Conservation (phyloP, 2,797 vertebrate species). For the Naso thynnoides region DNA sequence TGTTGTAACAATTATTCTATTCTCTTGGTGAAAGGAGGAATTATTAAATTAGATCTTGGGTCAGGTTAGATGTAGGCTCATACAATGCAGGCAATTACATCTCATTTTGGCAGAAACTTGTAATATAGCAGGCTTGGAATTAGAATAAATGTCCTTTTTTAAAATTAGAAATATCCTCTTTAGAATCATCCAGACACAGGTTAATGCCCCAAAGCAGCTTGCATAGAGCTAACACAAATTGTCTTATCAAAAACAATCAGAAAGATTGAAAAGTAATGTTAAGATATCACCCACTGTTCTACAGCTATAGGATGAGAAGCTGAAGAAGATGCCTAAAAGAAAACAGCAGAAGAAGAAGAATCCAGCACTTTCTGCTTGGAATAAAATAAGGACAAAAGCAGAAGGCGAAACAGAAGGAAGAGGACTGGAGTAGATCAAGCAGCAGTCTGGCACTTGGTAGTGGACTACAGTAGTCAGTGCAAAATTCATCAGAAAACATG, state of each 20-base stretch:
- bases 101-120: not conserved
- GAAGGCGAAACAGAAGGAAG: conserved; percentile 72
- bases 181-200: not conserved
- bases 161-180: not conserved
- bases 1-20: not conserved
- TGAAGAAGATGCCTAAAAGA: conserved; percentile 19
- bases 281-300: not conserved
- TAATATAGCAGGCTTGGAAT: not conserved
- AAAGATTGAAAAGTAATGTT: not conserved
- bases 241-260: conserved; percentile 19
- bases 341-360: conserved; percentile 15
- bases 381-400: conserved; percentile 45
- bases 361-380: conserved; percentile 32
- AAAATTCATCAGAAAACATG: conserved; percentile 64
- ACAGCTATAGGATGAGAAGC: conserved; percentile 28
- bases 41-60: conserved; percentile 2
- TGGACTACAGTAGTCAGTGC: conserved; percentile 51
- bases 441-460: conserved; percentile 65
- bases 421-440: conserved; percentile 65
- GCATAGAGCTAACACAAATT: not conserved
- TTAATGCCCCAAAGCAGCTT: not conserved
- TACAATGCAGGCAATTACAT: not conserved
- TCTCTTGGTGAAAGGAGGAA: not conserved
- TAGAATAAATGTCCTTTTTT: not conserved
- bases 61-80: not conserved